Evolutionary conservation across 2,113 vertebrate species (phyloP).

Genomic region (Rhinoderma darwinii): DNA sequence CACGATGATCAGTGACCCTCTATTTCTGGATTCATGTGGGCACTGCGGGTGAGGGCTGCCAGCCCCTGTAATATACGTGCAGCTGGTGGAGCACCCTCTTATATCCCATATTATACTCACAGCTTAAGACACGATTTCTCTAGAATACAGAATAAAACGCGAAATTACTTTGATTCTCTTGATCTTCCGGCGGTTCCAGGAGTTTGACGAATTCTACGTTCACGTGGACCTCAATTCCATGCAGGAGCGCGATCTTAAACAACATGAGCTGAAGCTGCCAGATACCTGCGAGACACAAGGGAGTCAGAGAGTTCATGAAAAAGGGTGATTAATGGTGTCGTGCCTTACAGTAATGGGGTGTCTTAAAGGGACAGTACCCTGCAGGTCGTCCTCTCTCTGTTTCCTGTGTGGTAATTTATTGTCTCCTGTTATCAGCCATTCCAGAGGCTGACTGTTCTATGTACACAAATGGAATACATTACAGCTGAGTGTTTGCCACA

Average conservation of each 20-base stretch:
- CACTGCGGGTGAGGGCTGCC: too few species aligned
- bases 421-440: too few species aligned
- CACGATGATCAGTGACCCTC: slow-evolving; percentile 40
- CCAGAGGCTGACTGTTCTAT: too few species aligned
- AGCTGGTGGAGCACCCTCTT: background rate
- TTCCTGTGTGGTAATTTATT: too few species aligned
- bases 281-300: slow-evolving; percentile 80
- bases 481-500: too few species aligned
- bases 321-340: too few species aligned
- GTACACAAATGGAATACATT: too few species aligned
- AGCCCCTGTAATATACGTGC: background rate
- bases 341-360: too few species aligned
- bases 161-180: slow-evolving; percentile 88
- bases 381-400: too few species aligned
- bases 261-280: slow-evolving; percentile 94
- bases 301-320: background rate
- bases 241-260: slow-evolving; percentile 90
- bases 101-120: too few species aligned
- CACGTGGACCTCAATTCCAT: slow-evolving; percentile 95
- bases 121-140: background rate
- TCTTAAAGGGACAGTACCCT: too few species aligned
- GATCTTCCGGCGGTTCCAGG: slow-evolving; percentile 91
- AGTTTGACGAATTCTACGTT: slow-evolving; percentile 93
- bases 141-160: background rate
- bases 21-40: background rate